A percentile compares a stretch with the other conserved stretches of the same genome.
These are phyloP conservation scores for Rhizomys pruinosus DNA, from an alignment of 2,113 vertebrate species.

Conservation along the genomic window DNA sequence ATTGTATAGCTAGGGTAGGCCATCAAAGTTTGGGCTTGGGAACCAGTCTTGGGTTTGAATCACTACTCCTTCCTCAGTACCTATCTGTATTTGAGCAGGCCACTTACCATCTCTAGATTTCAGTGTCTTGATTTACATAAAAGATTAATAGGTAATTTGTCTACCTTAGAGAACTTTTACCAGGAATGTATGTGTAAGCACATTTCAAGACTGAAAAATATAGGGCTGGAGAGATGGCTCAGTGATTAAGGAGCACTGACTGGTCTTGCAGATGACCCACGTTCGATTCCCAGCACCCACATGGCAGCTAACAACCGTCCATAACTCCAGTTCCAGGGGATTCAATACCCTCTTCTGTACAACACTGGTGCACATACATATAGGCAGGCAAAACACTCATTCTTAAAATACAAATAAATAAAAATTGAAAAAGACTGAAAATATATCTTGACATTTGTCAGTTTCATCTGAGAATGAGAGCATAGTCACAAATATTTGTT, in stretches of 20 bases:
- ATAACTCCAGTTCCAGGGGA: too few species aligned
- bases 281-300: too few species aligned
- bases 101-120: conserved; percentile 11
- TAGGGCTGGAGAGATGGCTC: too few species aligned
- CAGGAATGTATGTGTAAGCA: background rate
- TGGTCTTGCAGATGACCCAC: too few species aligned
- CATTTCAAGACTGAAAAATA: conserved; percentile 37
- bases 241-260: too few species aligned
- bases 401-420: too few species aligned
- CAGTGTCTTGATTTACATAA: conserved; percentile 34
- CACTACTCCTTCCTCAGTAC: background rate
- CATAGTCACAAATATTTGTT: background rate
- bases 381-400: too few species aligned
- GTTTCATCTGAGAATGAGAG: background rate
- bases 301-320: too few species aligned
- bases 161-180: background rate
- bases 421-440: too few species aligned
- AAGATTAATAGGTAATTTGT: background rate
- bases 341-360: too few species aligned
- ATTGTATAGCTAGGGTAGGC: background rate
- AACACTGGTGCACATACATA: too few species aligned
- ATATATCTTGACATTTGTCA: background rate
- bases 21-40: background rate
- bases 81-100: background rate
- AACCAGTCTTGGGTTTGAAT: background rate